phyloP scores from a whole-genome alignment of 1,140 invertebrate genomes.

The Trichonephila clavipes region DNA sequence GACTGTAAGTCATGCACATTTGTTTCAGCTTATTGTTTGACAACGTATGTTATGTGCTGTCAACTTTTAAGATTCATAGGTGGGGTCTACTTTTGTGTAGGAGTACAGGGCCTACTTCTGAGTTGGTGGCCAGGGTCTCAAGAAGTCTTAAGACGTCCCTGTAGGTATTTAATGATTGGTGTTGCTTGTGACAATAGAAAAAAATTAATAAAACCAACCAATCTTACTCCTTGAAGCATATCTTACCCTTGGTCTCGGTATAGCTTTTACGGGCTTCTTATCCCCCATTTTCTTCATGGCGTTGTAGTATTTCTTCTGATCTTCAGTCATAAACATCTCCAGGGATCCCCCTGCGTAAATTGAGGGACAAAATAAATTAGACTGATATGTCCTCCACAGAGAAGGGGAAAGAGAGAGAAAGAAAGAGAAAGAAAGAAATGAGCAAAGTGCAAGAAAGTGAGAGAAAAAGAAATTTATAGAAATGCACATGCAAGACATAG shows the following conservation, averaged over 20 bases:
- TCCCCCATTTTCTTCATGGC: slow-evolving; percentile 99
- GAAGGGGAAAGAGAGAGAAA: neutral
- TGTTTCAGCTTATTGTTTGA: too few relatives aligned
- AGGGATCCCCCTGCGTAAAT: slow-evolving; percentile 94
- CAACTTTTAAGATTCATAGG: too few relatives aligned
- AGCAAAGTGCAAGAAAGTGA: neutral
- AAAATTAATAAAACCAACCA: too few relatives aligned
- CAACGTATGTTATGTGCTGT: too few relatives aligned
- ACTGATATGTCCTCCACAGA: slow-evolving; percentile 1
- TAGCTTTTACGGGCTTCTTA: slow-evolving; percentile 98
- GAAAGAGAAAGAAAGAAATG: slow-evolving; percentile 10
- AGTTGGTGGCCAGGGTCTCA: too few relatives aligned
- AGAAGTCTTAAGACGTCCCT: too few relatives aligned
- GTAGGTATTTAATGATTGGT: too few relatives aligned
- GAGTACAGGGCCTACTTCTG: too few relatives aligned
- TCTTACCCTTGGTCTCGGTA: slow-evolving; percentile 95
- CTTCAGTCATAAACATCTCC: slow-evolving; percentile 99
- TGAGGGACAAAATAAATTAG: slow-evolving; percentile 42
- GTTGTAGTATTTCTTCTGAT: slow-evolving; percentile 99
- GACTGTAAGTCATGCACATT: too few relatives aligned
- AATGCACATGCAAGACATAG: neutral
- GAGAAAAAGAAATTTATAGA: neutral
- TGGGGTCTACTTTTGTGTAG: too few relatives aligned
- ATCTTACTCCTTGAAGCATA: neutral
- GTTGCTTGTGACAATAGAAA: too few relatives aligned